Conservation (phyloP, 2,888 invertebrate genomes). For the Cataglyphis rosenhaueri region DNA sequence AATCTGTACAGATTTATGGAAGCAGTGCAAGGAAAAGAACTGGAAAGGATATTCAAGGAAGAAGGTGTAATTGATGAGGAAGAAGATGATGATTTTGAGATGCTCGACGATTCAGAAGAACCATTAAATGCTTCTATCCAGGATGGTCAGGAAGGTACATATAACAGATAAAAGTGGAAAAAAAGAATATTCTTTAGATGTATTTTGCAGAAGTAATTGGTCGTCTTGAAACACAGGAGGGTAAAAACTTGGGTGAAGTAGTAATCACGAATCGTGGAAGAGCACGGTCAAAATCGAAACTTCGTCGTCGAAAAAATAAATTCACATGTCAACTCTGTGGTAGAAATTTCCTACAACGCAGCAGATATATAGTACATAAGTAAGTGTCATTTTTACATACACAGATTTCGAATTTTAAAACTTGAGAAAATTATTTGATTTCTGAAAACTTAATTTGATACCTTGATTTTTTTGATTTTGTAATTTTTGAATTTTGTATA, state of each 20-base stretch:
- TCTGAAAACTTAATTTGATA: not conserved
- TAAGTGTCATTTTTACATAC: slow-evolving; percentile 62
- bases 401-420: not conserved
- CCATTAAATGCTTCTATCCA: slow-evolving; percentile 71
- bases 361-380: slow-evolving; percentile 85
- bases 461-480: not conserved
- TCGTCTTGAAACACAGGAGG: slow-evolving; percentile 88
- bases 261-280: slow-evolving; percentile 88
- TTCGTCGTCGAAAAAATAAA: slow-evolving; percentile 84
- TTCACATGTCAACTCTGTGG: slow-evolving; percentile 87
- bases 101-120: slow-evolving; percentile 76
- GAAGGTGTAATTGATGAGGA: slow-evolving; percentile 90
- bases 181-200: not conserved
- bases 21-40: slow-evolving; percentile 89
- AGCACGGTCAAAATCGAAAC: slow-evolving; percentile 87
- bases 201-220: slow-evolving; percentile 88
- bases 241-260: slow-evolving; percentile 88
- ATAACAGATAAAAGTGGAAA: not conserved
- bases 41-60: slow-evolving; percentile 90
- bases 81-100: slow-evolving; percentile 72
- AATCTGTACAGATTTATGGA: slow-evolving; percentile 81
- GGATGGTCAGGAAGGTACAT: slow-evolving; percentile 79
- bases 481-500: not conserved
- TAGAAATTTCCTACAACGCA: slow-evolving; percentile 86
- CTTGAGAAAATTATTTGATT: not conserved